Base-by-base conservation (phyloP, 2,888 invertebrate species). In the Chalcis sispes region DNA sequence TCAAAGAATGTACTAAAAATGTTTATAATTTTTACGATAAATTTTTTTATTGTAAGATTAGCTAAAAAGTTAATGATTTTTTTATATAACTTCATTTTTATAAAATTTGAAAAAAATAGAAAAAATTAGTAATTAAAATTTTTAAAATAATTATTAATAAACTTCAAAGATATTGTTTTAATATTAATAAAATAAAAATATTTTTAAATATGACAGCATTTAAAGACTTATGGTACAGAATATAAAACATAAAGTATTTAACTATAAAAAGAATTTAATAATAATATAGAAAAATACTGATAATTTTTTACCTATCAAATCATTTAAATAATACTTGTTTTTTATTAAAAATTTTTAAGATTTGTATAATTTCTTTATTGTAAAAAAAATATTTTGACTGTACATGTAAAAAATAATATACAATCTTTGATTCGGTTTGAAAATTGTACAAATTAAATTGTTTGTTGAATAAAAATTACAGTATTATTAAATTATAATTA, bases 321-420 rank as follows among this genome's bases (percentile, higher is more conserved):
- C 48, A 65, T 72, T 65, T 72, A 65, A 32, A 58, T 48, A 32
- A 32, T 48, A 58, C 29, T 20, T 13, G 61, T 58, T 74, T 74
- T 59, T 46, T 59, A 71, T 59, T 71, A 20, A 59, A 69, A 66
- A 23, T 69, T 25, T 74, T 56, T n/a, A 52, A 48, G 48, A 52
- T 59, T 2, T 56, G 27, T n/a, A 62, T 32, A 0, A 29, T 66
- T 66, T 40, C 15, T 65, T 54, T 8, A 18, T 29, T 48, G 40
- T 48, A 25, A 69, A 64, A 13, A 20, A 29, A 13, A 64, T 1
- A 29, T 42, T 66, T 20, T 66, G 50, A 56, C 10, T 48, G 61
- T 66, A 52, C 54, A 46, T 10, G 42, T 36, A 64, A 54, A 15
- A 54, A n/a, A n/a, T 8, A 69, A 23, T 36, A 42, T 42, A 42